Percentiles rank a stretch among this genome's conserved stretches.
Evolutionary conservation across 2,888 invertebrate genomes (phyloP).

Genomic region (Lithophane socia): DNA sequence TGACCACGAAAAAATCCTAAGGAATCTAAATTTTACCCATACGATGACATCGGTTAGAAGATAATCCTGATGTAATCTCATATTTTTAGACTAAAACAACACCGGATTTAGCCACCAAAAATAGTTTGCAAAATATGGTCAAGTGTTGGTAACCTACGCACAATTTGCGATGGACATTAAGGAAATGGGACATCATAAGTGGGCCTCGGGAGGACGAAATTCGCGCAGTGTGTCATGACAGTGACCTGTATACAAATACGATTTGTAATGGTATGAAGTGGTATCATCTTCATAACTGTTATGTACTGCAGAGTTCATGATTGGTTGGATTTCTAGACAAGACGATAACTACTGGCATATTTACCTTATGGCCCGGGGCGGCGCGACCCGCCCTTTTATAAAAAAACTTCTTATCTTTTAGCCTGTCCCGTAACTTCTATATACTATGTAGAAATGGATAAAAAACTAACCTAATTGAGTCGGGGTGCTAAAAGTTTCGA

Average conservation of each 20-base stretch:
- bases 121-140: slow-evolving; percentile 49
- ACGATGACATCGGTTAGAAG: slow-evolving; percentile 13
- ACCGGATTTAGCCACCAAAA: slow-evolving; percentile 13
- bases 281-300: not conserved
- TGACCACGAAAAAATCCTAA: not conserved
- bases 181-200: slow-evolving; percentile 70
- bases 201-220: slow-evolving; percentile 61
- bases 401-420: not conserved
- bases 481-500: not conserved
- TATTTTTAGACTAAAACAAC: slow-evolving; percentile 15
- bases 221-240: slow-evolving; percentile 68
- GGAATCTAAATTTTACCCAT: not conserved
- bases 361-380: not conserved
- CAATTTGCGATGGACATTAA: slow-evolving; percentile 63
- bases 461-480: not conserved
- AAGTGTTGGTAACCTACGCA: slow-evolving; percentile 63
- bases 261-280: slow-evolving; percentile 36
- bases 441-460: not conserved
- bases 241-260: slow-evolving; percentile 66
- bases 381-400: not conserved
- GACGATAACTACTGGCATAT: not conserved
- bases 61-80: slow-evolving; percentile 9
- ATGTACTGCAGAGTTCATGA: slow-evolving; percentile 18
- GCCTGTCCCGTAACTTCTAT: too few species aligned
- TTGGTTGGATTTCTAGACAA: not conserved